These are phyloP conservation scores for Hymenopus coronatus DNA, from an alignment of 2,888 invertebrate species.

Conservation along the genomic window DNA sequence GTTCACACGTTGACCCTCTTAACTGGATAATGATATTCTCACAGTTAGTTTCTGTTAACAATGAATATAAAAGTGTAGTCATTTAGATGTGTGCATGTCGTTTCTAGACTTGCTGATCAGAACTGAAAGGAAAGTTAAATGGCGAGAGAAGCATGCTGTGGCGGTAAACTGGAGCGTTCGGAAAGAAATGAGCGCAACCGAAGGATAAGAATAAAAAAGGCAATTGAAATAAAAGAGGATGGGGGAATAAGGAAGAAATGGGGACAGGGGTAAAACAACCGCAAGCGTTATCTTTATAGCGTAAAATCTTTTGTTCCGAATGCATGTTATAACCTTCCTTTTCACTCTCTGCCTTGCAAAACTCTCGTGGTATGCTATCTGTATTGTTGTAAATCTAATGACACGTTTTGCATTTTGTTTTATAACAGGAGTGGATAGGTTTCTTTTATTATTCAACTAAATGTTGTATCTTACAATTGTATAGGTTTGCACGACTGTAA, in stretches of 20 bases:
- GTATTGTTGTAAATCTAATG: too few relatives aligned
- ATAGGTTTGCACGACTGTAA: too few relatives aligned
- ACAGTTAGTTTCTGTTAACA: neutral
- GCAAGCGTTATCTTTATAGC: neutral
- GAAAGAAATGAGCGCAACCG: neutral
- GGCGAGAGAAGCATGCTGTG: neutral
- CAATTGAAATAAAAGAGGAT: neutral
- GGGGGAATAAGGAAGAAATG: neutral
- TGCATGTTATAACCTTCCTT: too few relatives aligned
- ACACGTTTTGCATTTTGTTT: too few relatives aligned
- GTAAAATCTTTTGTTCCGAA: neutral
- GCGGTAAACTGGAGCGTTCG: too few relatives aligned
- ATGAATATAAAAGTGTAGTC: neutral
- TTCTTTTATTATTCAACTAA: too few relatives aligned
- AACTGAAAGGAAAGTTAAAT: neutral
- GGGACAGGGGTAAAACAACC: neutral
- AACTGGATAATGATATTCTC: neutral
- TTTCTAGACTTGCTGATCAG: neutral
- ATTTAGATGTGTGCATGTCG: neutral
- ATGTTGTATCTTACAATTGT: too few relatives aligned
- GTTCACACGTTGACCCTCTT: neutral
- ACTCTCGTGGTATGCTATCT: too few relatives aligned
- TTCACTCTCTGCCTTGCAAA: too few relatives aligned
- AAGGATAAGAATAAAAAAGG: neutral
- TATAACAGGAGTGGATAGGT: too few relatives aligned